These are phyloP conservation scores for Asarcornis scutulata DNA, from an alignment of 2,113 vertebrate genomes.

Conservation along the genomic window DNA sequence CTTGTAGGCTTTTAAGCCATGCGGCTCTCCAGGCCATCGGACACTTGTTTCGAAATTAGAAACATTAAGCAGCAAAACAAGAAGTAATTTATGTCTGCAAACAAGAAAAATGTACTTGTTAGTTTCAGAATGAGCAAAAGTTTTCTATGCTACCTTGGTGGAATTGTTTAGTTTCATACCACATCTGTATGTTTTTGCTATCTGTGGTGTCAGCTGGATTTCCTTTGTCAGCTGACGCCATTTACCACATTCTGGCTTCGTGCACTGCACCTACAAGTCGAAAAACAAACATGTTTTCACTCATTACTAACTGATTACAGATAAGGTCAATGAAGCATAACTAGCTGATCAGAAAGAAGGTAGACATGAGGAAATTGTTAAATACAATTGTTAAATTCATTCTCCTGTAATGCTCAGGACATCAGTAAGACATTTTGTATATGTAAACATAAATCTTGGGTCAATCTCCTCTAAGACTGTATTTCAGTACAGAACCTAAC, in stretches of 20 bases:
- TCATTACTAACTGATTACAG: constrained; percentile 1
- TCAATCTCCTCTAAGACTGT: background rate
- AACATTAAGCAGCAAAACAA: background rate
- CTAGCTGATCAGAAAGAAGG: background rate
- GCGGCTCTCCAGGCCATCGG: background rate
- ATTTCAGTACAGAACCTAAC: background rate
- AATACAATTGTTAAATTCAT: accelerated
- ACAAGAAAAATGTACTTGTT: background rate
- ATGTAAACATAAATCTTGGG: background rate
- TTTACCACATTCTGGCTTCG: constrained; percentile 90
- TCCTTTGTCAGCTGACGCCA: constrained; percentile 98
- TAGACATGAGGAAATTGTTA: background rate
- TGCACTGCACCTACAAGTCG: constrained; percentile 89
- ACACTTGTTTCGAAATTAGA: background rate
- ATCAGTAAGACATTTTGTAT: background rate
- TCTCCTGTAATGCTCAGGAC: background rate
- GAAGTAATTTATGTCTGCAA: background rate
- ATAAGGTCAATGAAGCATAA: background rate
- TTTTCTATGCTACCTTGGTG: constrained; percentile 81
- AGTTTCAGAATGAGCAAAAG: background rate
- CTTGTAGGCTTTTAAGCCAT: background rate
- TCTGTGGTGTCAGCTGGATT: constrained; percentile 87
- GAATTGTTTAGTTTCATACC: constrained; percentile 89
- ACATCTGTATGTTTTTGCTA: constrained; percentile 91
- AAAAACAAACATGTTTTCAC: constrained; percentile 51